These are phyloP conservation scores for Cyclophora punctaria DNA, from an alignment of 2,888 invertebrate genomes.

Conservation along the genomic window DNA sequence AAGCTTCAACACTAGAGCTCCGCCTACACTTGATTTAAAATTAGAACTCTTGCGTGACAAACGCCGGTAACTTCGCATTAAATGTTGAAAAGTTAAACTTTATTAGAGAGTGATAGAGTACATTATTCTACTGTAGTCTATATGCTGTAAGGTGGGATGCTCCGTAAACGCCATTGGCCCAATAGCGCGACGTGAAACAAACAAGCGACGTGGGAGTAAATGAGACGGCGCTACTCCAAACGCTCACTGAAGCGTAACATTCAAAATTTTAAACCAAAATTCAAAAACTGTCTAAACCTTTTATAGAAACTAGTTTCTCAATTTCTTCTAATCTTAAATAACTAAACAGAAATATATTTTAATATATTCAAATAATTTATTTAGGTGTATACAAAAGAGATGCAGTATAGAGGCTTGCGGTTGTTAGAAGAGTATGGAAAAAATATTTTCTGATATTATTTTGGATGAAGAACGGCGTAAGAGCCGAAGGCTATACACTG, in stretches of 20 bases:
- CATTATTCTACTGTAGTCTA: slow-evolving; percentile 65
- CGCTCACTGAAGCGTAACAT: slow-evolving; percentile 15
- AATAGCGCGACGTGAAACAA: slow-evolving; percentile 68
- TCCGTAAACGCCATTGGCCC: slow-evolving; percentile 72
- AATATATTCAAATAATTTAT: neutral
- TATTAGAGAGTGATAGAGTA: slow-evolving; percentile 65
- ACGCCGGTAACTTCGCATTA: slow-evolving; percentile 70
- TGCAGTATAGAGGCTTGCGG: slow-evolving; percentile 24
- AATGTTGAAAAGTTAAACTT: slow-evolving; percentile 72
- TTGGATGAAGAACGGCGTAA: slow-evolving; percentile 22
- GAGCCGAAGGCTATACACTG: slow-evolving; percentile 4
- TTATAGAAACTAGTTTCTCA: too few species aligned
- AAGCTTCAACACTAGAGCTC: slow-evolving; percentile 67
- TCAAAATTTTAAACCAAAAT: slow-evolving; percentile 27
- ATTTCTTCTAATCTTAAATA: slow-evolving; percentile 13
- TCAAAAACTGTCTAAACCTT: slow-evolving; percentile 1
- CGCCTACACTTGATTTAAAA: slow-evolving; percentile 76
- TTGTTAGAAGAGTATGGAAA: slow-evolving; percentile 40
- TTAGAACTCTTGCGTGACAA: slow-evolving; percentile 75
- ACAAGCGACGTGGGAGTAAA: slow-evolving; percentile 65
- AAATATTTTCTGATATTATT: slow-evolving; percentile 41
- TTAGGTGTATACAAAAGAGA: slow-evolving; percentile 32
- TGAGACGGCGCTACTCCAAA: slow-evolving; percentile 49
- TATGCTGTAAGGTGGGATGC: slow-evolving; percentile 70
- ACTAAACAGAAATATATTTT: slow-evolving; percentile 12